Evolutionary conservation across 2,888 invertebrate genomes (phyloP).

Genomic region (Apodemia hepburni): DNA sequence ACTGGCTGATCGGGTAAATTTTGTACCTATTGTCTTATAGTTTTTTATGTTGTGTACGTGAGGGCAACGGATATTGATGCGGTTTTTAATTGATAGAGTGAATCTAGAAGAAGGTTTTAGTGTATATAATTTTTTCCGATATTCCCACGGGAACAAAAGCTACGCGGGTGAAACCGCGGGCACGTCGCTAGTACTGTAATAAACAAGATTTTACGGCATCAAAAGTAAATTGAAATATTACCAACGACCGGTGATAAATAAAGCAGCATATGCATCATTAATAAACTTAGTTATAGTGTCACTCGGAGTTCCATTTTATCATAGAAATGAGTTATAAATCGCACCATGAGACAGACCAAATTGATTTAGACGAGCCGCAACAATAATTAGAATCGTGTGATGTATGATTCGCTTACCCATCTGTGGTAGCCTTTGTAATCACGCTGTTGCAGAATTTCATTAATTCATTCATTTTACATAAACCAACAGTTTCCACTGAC

Average conservation of each 20-base stretch:
- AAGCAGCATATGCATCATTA: constrained; percentile 54
- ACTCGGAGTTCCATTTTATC: constrained; percentile 55
- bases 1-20: too few relatives aligned
- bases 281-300: constrained; percentile 56
- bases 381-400: constrained; percentile 63
- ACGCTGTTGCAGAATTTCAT: constrained; percentile 23
- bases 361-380: constrained; percentile 62
- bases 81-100: too few relatives aligned
- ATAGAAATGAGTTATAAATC: constrained; percentile 55
- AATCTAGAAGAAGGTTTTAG: too few relatives aligned
- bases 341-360: constrained; percentile 45
- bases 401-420: constrained; percentile 36
- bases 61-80: too few relatives aligned
- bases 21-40: too few relatives aligned
- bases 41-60: too few relatives aligned
- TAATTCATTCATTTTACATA: constrained; percentile 23
- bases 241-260: not conserved
- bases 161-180: too few relatives aligned
- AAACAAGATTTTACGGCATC: too few relatives aligned
- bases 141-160: too few relatives aligned
- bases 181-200: too few relatives aligned
- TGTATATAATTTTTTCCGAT: too few relatives aligned
- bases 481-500: constrained; percentile 10
- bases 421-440: constrained; percentile 34
- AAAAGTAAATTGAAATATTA: not conserved